These are phyloP conservation scores for Kryptolebias ocellatus DNA, from an alignment of 2,797 vertebrate species.

Conservation along the genomic window DNA sequence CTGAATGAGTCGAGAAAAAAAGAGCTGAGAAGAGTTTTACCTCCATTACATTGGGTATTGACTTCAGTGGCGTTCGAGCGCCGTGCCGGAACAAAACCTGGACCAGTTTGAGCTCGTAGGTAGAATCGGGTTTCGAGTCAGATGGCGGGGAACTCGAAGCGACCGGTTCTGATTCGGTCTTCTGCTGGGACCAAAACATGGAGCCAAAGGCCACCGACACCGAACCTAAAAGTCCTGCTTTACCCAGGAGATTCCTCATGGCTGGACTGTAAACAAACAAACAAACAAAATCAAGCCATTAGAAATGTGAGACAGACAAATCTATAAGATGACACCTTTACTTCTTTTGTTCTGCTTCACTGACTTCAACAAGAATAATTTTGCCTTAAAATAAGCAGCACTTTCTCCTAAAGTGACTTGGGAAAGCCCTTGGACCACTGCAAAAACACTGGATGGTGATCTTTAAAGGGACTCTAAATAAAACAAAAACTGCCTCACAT, in stretches of 20 bases:
- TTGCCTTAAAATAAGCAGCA: no score
- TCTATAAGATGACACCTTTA: no score
- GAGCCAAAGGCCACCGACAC: conserved; percentile 73
- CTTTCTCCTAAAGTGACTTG: no score
- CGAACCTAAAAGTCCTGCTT: conserved; percentile 76
- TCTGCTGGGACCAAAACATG: conserved; percentile 78
- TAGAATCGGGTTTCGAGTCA: conserved; percentile 30
- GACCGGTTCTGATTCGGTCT: conserved; percentile 34
- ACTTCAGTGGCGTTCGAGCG: conserved; percentile 89
- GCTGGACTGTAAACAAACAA: conserved; percentile 40
- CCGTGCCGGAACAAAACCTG: conserved; percentile 93
- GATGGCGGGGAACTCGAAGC: background rate
- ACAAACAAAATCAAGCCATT: background rate
- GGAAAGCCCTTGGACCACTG: no score
- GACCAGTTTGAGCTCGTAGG: conserved; percentile 86
- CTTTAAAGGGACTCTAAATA: no score
- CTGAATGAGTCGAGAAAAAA: background rate
- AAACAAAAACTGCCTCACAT: no score
- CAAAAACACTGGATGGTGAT: no score
- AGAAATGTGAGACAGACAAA: background rate
- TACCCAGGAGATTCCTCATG: conserved; percentile 78
- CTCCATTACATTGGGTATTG: conserved; percentile 85
- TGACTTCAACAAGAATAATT: no score
- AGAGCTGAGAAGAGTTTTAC: conserved; percentile 64
- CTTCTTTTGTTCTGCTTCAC: no score